These are phyloP conservation scores for Tonatia bakeri DNA, from an alignment of 2,113 vertebrate species.

Conservation along the genomic window DNA sequence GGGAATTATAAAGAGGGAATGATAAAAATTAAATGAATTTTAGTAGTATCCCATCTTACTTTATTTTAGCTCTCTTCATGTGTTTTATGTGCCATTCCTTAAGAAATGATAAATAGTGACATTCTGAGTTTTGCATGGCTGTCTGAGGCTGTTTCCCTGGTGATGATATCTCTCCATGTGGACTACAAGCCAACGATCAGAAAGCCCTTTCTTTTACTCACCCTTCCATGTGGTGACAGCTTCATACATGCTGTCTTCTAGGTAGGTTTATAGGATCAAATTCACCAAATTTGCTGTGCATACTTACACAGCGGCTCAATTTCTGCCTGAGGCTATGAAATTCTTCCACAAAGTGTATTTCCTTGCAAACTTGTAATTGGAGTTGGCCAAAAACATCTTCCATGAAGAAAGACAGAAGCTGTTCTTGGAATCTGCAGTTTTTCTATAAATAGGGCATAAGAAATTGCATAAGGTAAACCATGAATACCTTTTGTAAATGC, in stretches of 20 bases:
- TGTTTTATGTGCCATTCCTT: neutral
- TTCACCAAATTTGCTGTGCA: neutral
- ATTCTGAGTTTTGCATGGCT: neutral
- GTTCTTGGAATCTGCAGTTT: slow-evolving; percentile 77
- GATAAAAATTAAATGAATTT: neutral
- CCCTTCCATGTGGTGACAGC: neutral
- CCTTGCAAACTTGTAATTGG: slow-evolving; percentile 22
- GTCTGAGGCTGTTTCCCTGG: neutral
- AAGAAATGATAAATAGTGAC: neutral
- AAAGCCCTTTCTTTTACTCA: neutral
- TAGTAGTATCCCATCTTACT: neutral
- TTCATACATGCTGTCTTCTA: neutral
- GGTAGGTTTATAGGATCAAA: neutral
- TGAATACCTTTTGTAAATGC: neutral
- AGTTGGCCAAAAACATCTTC: slow-evolving; percentile 78
- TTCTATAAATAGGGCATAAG: slow-evolving; percentile 67
- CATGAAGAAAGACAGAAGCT: slow-evolving; percentile 81
- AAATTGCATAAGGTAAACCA: neutral
- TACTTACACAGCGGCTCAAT: slow-evolving; percentile 81
- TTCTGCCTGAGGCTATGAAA: slow-evolving; percentile 74
- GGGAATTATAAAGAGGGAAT: neutral
- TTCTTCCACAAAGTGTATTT: slow-evolving; percentile 67
- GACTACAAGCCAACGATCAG: neutral
- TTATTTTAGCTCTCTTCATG: neutral
- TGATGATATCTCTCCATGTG: neutral